phyloP scores from a whole-genome alignment of 2,797 vertebrate species.

The Hirundo rustica region DNA sequence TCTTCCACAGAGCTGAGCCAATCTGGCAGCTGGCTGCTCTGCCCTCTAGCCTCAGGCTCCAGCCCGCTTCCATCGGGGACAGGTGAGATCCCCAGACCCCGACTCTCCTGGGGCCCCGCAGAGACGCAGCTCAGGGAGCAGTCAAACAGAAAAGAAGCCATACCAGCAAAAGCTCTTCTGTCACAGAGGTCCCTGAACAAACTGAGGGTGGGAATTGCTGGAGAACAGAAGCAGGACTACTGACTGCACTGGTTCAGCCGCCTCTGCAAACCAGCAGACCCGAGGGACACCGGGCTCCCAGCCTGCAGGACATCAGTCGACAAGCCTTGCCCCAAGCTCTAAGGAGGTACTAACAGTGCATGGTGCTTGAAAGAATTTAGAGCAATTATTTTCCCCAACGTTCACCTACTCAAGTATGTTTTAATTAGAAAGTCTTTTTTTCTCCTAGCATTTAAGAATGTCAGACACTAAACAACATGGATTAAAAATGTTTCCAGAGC shows the following conservation, averaged over 20 bases:
- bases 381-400: not conserved
- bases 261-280: not conserved
- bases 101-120: not conserved
- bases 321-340: not conserved
- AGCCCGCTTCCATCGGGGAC: not conserved
- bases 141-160: not conserved
- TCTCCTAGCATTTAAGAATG: not conserved
- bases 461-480: not conserved
- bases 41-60: not conserved
- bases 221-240: not conserved
- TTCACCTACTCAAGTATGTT: not conserved
- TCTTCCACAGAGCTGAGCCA: not conserved
- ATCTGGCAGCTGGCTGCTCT: not conserved
- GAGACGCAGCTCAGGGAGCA: not conserved
- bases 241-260: not conserved
- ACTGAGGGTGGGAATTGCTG: not conserved
- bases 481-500: not conserved
- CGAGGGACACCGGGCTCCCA: not conserved
- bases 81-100: not conserved
- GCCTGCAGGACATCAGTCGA: not conserved
- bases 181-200: not conserved
- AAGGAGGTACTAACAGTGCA: not conserved
- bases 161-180: not conserved
- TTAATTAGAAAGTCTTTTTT: not conserved
- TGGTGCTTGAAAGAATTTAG: not conserved